Base-by-base conservation (phyloP, 2,797 vertebrate genomes). In the Gorsachius magnificus region DNA sequence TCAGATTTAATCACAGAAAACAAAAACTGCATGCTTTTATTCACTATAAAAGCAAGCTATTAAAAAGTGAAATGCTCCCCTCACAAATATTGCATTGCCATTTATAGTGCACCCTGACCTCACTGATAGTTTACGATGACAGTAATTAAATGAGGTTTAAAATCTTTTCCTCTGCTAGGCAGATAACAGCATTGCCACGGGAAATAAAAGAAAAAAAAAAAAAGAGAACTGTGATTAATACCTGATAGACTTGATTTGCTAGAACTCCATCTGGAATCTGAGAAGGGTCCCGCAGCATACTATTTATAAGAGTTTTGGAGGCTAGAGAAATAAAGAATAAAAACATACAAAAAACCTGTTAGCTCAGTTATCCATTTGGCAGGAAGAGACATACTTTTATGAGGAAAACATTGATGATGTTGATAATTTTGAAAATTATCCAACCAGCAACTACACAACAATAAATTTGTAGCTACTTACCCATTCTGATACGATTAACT, bases 221-320 rank as follows among this genome's bases (percentile, higher is more conserved):
- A 97, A 41, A 91, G 93, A 97, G 94, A 97, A 97, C 95, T 96
- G 89, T 97, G 97, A 98, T 97, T 97, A 96, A 96, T 98, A 99
- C 99, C 98, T 99, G 99, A 98, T 99, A 99, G 94, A 99, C 97
- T 97, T 99, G 99, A 92, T 98, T 98, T 97, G 99, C 99, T 97
- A 99, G 97, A 96, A 98, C 97, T 97, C 98, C 98, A 98, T 99
- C 99, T 93, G 99, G 98, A 97, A 99, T 99, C 97, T 99, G 98
- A 75, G 99, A 98, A 69, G 99, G 99, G 97, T 99, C 99, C 95
- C 99, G 99, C 11, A 99, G 98, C 99, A 99, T 99, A 98, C 98
- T 98, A 97, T 98, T 99, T 97, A 99, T 97, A 89, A 99, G 96
- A 51, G 98, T 98, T 98, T 99, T 99, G 94, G 99, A 98, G 57